These are phyloP conservation scores for Chironomus tepperi DNA, from an alignment of 1,140 invertebrate species.

Conservation along the genomic window DNA sequence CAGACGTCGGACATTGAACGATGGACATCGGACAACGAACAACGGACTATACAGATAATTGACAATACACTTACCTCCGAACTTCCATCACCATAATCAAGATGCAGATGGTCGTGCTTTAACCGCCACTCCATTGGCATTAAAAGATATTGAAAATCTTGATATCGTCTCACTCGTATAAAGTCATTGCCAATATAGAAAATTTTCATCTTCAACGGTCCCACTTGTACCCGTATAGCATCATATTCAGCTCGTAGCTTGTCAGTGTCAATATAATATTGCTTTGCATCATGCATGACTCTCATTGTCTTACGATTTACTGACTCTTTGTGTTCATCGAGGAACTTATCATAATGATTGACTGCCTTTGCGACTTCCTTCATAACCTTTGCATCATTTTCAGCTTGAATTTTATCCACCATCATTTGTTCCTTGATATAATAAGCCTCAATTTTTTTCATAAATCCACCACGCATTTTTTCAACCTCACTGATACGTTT, in stretches of 20 bases:
- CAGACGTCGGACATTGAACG: no score
- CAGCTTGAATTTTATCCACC: neutral
- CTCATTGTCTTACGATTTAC: neutral
- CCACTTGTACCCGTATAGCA: neutral
- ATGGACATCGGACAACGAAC: no score
- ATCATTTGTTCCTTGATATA: neutral
- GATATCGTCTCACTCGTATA: neutral
- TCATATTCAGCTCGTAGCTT: neutral
- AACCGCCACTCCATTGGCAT: neutral
- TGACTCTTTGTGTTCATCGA: neutral
- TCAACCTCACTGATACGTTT: neutral
- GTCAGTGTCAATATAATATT: neutral
- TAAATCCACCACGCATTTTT: neutral
- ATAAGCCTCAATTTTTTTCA: neutral
- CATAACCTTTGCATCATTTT: neutral
- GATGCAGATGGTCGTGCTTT: neutral
- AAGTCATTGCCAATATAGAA: neutral
- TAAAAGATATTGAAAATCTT: neutral
- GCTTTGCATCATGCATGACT: neutral
- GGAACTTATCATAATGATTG: neutral
- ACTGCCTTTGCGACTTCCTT: neutral
- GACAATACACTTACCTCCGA: no score
- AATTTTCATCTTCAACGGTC: neutral
- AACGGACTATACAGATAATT: no score
- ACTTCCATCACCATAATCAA: neutral